These are phyloP conservation scores for Puma concolor DNA, from an alignment of 2,113 vertebrate genomes.

Conservation along the genomic window DNA sequence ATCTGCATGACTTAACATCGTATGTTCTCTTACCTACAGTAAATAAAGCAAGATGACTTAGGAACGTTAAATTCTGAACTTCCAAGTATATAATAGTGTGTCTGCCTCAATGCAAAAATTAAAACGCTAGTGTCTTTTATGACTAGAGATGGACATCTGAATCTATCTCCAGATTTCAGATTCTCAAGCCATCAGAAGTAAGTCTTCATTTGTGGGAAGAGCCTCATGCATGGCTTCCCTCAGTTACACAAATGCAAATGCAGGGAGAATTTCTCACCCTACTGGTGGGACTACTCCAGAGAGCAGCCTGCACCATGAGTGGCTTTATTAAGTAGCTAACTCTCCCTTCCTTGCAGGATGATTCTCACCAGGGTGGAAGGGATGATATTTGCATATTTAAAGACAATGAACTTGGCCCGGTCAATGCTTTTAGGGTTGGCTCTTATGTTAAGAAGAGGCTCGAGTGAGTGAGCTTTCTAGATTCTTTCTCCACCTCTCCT, in stretches of 20 bases:
- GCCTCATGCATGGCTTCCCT: background rate
- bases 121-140: background rate
- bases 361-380: background rate
- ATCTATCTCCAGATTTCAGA: background rate
- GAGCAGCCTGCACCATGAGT: background rate
- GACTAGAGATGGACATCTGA: background rate
- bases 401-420: background rate
- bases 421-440: background rate
- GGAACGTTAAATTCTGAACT: background rate
- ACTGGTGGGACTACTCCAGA: background rate
- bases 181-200: background rate
- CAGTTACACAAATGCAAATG: background rate
- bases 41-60: background rate
- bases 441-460: background rate
- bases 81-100: background rate
- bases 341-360: background rate
- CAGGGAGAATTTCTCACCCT: background rate
- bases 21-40: background rate
- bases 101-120: background rate
- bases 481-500: fast-evolving
- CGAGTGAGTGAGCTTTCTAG: too few relatives aligned
- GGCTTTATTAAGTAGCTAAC: background rate
- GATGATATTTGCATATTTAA: background rate
- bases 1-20: background rate
- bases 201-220: background rate